phyloP scores from a whole-genome alignment of 2,888 invertebrate species.

The Eilema griseolum region DNA sequence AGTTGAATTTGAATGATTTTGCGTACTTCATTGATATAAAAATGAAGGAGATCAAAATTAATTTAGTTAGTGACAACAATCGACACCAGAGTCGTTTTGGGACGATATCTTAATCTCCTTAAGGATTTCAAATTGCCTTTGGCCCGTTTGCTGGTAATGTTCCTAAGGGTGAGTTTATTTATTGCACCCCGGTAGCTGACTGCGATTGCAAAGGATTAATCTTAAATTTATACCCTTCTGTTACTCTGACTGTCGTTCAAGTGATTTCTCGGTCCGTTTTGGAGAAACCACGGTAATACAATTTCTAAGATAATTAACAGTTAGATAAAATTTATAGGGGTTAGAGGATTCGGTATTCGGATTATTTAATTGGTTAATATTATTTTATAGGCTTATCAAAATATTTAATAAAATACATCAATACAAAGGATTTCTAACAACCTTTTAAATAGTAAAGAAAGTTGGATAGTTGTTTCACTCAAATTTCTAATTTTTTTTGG shows the following conservation, averaged over 20 bases:
- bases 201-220: conserved; percentile 46
- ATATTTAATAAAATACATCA: not conserved
- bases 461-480: too few relatives aligned
- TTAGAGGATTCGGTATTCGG: not conserved
- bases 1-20: too few relatives aligned
- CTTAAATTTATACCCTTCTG: conserved; percentile 53
- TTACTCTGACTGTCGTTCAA: conserved; percentile 52
- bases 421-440: not conserved
- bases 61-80: conserved; percentile 1
- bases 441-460: too few relatives aligned
- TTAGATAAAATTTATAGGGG: conserved; percentile 1
- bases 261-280: conserved; percentile 29
- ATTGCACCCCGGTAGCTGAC: conserved; percentile 38
- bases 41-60: not conserved
- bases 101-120: conserved; percentile 4
- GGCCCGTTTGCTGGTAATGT: conserved; percentile 32
- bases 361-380: too few relatives aligned
- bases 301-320: conserved; percentile 15
- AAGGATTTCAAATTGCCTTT: conserved; percentile 34
- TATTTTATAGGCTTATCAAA: not conserved
- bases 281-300: conserved; percentile 22
- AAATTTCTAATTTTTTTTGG: too few relatives aligned
- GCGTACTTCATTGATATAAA: not conserved
- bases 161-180: conserved; percentile 48
- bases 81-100: not conserved